Conservation (phyloP, 2,797 vertebrate genomes). For the Peromyscus eremicus region DNA sequence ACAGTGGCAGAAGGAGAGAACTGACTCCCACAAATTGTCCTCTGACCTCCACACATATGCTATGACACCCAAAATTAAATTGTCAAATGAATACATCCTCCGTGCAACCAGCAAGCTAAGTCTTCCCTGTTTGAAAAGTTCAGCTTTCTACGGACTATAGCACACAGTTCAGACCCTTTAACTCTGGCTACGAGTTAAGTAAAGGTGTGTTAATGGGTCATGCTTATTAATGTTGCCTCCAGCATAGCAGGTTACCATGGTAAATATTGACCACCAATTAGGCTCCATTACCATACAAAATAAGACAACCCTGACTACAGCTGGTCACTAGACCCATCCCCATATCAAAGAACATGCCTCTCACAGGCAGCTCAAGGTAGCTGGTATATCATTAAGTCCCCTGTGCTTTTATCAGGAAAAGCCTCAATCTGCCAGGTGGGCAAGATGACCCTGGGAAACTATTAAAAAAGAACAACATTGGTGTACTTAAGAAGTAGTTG, state of each 20-base stretch:
- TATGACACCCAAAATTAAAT: neutral
- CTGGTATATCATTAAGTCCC: neutral
- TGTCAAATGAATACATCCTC: neutral
- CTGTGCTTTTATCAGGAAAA: neutral
- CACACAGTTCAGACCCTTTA: neutral
- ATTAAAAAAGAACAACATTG: neutral
- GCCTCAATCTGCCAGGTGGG: neutral
- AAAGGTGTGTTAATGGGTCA: neutral
- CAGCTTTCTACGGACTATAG: neutral
- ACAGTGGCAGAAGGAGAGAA: neutral
- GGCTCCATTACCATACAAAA: neutral
- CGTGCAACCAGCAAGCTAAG: neutral
- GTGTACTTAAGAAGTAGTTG: neutral
- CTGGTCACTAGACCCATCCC: neutral
- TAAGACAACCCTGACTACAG: neutral
- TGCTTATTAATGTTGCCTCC: neutral
- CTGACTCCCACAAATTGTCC: neutral
- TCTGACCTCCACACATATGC: neutral
- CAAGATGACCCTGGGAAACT: neutral
- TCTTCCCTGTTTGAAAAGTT: neutral
- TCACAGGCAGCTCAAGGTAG: neutral
- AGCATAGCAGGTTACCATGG: neutral
- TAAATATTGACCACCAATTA: neutral
- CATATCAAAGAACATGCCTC: neutral
- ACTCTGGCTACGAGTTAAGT: slow-evolving; percentile 17